Evolutionary conservation across 2,797 vertebrate genomes (phyloP).

Genomic region (Pseudopleuronectes americanus): DNA sequence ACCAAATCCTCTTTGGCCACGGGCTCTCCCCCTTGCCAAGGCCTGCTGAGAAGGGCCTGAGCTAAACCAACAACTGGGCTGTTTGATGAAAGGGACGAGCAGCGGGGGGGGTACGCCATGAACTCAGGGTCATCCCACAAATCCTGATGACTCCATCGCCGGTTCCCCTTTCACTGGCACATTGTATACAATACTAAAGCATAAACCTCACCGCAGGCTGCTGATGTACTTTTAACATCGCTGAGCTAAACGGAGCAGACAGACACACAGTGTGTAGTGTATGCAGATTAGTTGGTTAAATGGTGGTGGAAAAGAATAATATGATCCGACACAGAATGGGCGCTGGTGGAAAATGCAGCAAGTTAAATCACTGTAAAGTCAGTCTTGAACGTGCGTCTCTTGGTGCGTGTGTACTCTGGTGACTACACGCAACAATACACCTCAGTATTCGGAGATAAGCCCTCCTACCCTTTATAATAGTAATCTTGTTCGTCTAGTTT

Average conservation of each 20-base stretch:
- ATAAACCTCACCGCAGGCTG: conserved; percentile 53
- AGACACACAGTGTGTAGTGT: neutral
- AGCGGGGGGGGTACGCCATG: conserved; percentile 53
- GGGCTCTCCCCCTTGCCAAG: conserved; percentile 68
- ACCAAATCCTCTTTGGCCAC: conserved; percentile 73
- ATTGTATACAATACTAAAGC: conserved; percentile 49
- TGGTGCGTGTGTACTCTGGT: conserved; percentile 10
- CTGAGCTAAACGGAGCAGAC: conserved; percentile 47
- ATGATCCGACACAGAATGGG: conserved; percentile 34
- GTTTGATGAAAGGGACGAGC: conserved; percentile 78
- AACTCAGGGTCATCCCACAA: conserved; percentile 67
- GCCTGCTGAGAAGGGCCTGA: conserved; percentile 78
- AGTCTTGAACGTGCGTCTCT: conserved; percentile 9
- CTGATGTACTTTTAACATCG: conserved; percentile 55
- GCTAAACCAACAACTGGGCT: conserved; percentile 82
- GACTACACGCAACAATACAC: conserved; percentile 18
- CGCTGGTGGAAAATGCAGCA: conserved; percentile 33
- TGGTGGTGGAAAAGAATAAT: conserved; percentile 27
- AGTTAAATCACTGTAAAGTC: conserved; percentile 11
- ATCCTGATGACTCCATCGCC: conserved; percentile 77
- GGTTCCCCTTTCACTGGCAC: conserved; percentile 70
- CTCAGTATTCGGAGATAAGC: conserved; percentile 40
- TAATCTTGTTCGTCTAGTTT: conserved; percentile 74
- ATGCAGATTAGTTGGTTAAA: conserved; percentile 8
- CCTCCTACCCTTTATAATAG: conserved; percentile 42